phyloP scores from a whole-genome alignment of 2,113 vertebrate genomes.

The Carassius gibelio region DNA sequence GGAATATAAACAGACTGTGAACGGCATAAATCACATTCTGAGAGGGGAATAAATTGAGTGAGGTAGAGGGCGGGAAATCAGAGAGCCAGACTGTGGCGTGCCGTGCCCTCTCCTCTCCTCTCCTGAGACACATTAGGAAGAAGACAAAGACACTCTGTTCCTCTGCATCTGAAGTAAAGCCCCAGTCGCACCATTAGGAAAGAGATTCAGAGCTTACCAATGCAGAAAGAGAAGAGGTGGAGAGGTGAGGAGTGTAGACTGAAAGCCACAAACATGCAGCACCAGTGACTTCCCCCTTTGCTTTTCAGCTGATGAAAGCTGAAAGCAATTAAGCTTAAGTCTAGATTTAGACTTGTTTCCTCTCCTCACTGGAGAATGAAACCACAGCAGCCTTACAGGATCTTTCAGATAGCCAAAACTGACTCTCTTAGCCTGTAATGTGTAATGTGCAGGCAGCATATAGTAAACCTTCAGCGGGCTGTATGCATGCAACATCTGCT shows the following conservation, averaged over 20 bases:
- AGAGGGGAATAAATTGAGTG: conserved; percentile 15
- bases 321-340: conserved; percentile 67
- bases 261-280: conserved; percentile 50
- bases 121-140: conserved; percentile 58
- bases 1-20: conserved; percentile 24
- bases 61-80: conserved; percentile 20
- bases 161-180: conserved; percentile 51
- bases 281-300: conserved; percentile 39
- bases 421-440: conserved; percentile 40
- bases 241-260: conserved; percentile 50
- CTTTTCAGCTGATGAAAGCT: conserved; percentile 58
- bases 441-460: conserved; percentile 53
- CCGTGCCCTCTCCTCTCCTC: conserved; percentile 49
- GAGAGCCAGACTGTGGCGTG: conserved; percentile 42
- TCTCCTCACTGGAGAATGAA: conserved; percentile 46
- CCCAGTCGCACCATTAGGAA: conserved; percentile 45
- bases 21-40: conserved; percentile 34
- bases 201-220: conserved; percentile 36
- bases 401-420: conserved; percentile 42
- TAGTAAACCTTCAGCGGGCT: conserved; percentile 55
- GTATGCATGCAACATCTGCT: conserved; percentile 67
- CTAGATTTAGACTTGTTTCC: conserved; percentile 59
- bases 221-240: conserved; percentile 33
- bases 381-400: conserved; percentile 64
- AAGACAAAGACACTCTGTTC: conserved; percentile 67